Conservation (phyloP, 2,888 invertebrate genomes). For the Dryadula phaetusa region DNA sequence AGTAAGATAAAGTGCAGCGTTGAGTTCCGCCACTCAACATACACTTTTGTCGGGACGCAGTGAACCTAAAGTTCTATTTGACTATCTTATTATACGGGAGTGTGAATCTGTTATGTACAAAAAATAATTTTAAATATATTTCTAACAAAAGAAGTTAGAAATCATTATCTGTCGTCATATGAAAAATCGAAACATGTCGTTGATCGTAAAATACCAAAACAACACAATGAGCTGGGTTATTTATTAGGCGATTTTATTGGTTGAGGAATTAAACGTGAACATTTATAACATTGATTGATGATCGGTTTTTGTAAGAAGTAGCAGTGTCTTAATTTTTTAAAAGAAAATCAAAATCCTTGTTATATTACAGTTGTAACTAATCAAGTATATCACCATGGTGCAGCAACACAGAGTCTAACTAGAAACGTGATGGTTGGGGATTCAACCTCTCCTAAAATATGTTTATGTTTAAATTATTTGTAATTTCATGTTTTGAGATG, state of each 20-base stretch:
- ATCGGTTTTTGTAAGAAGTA: constrained; percentile 22
- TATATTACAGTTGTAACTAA: not conserved
- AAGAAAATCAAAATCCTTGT: not conserved
- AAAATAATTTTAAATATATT: constrained; percentile 1
- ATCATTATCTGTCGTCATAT: constrained; percentile 27
- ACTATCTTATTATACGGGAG: no score
- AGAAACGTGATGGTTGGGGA: no score
- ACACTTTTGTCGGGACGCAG: no score
- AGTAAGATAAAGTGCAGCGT: no score
- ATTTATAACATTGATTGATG: constrained; percentile 66
- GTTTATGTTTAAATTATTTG: no score
- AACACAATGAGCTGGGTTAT: constrained; percentile 43
- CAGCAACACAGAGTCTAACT: not conserved
- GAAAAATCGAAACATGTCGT: constrained; percentile 29
- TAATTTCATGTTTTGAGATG: no score
- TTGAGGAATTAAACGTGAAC: constrained; percentile 54
- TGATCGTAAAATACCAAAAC: constrained; percentile 39
- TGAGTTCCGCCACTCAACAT: no score
- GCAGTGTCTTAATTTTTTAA: not conserved
- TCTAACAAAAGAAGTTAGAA: constrained; percentile 35
- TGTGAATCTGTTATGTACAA: no score
- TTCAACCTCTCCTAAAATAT: no score
- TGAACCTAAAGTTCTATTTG: no score
- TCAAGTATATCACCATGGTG: not conserved
- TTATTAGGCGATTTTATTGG: constrained; percentile 50